These are phyloP conservation scores for Patiria miniata DNA, from an alignment of 35 echinoderm and acorn worm genomes.

Conservation along the genomic window DNA sequence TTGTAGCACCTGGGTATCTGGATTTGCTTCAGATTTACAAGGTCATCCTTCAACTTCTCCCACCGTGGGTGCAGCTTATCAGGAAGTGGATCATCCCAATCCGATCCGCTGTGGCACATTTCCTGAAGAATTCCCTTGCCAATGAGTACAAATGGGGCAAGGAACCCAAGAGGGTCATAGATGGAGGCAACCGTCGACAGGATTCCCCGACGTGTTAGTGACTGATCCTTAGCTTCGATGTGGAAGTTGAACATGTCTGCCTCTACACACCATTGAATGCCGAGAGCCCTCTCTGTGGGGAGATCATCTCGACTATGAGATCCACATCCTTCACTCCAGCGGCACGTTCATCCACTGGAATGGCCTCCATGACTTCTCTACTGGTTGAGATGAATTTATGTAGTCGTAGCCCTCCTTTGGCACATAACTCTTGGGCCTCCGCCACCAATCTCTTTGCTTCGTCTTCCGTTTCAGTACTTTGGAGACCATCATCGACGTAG, in stretches of 20 bases:
- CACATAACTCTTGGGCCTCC: constrained; percentile 44
- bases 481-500: constrained; percentile 83
- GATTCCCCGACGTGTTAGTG: neutral
- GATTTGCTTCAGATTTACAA: constrained; percentile 23
- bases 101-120: constrained; percentile 50
- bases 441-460: constrained; percentile 51
- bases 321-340: constrained; percentile 46
- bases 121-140: constrained; percentile 67
- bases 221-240: constrained; percentile 34
- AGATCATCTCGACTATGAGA: constrained; percentile 29
- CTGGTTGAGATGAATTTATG: constrained; percentile 46
- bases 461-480: constrained; percentile 34
- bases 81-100: constrained; percentile 68
- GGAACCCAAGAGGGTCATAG: constrained; percentile 68
- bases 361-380: constrained; percentile 26
- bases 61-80: constrained; percentile 33
- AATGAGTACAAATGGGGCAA: constrained; percentile 66
- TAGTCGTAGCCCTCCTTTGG: constrained; percentile 43
- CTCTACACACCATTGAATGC: constrained; percentile 55
- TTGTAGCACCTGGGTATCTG: constrained; percentile 54
- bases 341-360: constrained; percentile 46
- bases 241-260: constrained; percentile 56
- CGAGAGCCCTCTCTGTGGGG: constrained; percentile 36
- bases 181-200: constrained; percentile 49
- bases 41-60: constrained; percentile 42